Conservation (phyloP, 2,113 vertebrate species). For the Eudyptes chrysolophus region DNA sequence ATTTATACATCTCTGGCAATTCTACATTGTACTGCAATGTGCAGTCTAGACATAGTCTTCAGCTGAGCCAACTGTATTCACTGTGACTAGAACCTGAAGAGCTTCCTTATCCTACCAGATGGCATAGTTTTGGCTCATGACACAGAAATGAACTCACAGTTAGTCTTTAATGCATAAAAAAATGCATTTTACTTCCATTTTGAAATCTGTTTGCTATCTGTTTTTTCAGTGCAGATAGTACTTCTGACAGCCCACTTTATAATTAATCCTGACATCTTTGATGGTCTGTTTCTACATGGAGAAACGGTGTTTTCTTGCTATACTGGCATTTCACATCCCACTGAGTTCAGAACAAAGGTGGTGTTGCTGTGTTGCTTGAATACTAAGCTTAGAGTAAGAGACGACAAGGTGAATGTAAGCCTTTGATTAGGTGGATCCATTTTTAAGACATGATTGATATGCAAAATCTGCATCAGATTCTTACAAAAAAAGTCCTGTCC, state of each 20-base stretch:
- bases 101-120: background rate
- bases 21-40: background rate
- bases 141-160: background rate
- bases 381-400: constrained; percentile 23
- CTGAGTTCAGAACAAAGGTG: constrained; percentile 51
- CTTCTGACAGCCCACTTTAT: constrained; percentile 11
- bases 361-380: background rate
- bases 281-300: background rate
- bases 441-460: constrained; percentile 28
- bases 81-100: background rate
- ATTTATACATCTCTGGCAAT: background rate
- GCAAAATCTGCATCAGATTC: background rate
- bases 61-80: background rate
- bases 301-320: constrained; percentile 16
- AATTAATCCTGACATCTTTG: constrained; percentile 46
- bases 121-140: background rate
- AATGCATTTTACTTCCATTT: background rate
- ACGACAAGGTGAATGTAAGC: constrained; percentile 9
- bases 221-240: background rate
- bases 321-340: constrained; percentile 59
- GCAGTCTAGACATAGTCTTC: background rate
- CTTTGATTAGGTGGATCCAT: constrained; percentile 15
- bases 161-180: background rate
- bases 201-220: background rate
- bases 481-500: background rate